Base-by-base conservation (phyloP, 2,888 invertebrate species). In the Pinctada fucata region DNA sequence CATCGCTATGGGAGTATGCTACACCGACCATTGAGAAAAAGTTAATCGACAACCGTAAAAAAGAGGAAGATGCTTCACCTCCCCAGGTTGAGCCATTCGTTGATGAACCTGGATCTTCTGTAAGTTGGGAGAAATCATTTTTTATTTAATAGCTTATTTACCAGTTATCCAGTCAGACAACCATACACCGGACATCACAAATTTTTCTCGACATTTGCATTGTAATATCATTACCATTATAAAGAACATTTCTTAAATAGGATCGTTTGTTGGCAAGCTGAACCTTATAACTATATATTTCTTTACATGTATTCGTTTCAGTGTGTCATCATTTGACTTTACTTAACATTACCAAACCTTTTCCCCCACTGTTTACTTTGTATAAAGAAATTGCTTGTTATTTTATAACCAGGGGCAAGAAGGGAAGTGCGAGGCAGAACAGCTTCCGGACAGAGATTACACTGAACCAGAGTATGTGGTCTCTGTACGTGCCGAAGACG, bases 391-490 rank as follows among this genome's bases (percentile, higher is more conserved):
- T 31, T 31, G 1, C 1, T 31, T 31, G 31, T 31, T 31, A 31
- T 31, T 31, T 31, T 31, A 31, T 31, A 31, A 31, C 31, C 67
- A 67, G 6, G 67, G 31, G 2, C 10, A n/a, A 31, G 58, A 58
- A 13, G 74, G 66, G 10, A 66, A 48, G 3, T 83, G 86, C 78
- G 63, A 67, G 16, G 83, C 82, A 16, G 13, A 63, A n/a, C 87
- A 87, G 70, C 13, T 85, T 10, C 66, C 79, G 6, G 76, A 74
- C 10, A 50, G 82, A 13, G 87, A 87, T 69, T 85, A 84, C 74
- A 85, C 84, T 13, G 86, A 86, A 49, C 84, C 87, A 0, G 80
- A 82, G 6, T 78, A 85, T 16, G 76, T 80, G 50, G 70, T 87
- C 3, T 76, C 78, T 13, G 74, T 84, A 4, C 76, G 80, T n/a